Evolutionary conservation across 2,113 vertebrate species (phyloP).

Genomic region (Saccopteryx bilineata): DNA sequence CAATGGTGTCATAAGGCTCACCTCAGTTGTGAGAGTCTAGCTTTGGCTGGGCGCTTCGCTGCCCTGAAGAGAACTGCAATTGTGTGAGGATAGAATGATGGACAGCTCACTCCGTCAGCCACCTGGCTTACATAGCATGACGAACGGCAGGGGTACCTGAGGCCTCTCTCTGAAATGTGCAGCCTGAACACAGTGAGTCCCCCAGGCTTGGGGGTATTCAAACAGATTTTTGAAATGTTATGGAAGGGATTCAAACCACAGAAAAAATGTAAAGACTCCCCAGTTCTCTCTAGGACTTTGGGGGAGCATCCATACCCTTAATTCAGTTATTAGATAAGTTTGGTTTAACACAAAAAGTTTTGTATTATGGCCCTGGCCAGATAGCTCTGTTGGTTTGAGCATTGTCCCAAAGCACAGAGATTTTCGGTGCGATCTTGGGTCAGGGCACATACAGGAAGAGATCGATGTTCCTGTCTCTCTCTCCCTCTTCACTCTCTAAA

Average conservation of each 20-base stretch:
- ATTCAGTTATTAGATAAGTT: neutral
- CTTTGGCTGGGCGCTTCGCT: neutral
- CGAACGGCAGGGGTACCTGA: rapidly evolving
- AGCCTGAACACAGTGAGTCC: neutral
- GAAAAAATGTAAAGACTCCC: neutral
- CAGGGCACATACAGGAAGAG: neutral
- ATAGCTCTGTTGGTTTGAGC: neutral
- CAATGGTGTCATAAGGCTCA: neutral
- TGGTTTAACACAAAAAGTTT: conserved; percentile 7
- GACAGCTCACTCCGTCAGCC: neutral
- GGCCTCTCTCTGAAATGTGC: neutral
- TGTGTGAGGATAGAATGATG: neutral
- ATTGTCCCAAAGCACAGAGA: neutral
- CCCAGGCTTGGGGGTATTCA: neutral
- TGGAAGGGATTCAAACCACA: neutral
- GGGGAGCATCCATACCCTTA: neutral
- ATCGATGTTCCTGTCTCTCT: too few relatives aligned
- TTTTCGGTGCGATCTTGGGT: neutral
- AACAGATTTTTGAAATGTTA: neutral
- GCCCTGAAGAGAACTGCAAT: neutral
- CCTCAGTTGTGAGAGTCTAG: neutral
- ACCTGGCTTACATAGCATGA: neutral
- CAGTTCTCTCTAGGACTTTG: neutral
- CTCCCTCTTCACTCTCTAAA: neutral
- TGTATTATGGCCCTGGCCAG: neutral